phyloP scores from a whole-genome alignment of 2,113 vertebrate genomes.

The Eptatretus burgeri region DNA sequence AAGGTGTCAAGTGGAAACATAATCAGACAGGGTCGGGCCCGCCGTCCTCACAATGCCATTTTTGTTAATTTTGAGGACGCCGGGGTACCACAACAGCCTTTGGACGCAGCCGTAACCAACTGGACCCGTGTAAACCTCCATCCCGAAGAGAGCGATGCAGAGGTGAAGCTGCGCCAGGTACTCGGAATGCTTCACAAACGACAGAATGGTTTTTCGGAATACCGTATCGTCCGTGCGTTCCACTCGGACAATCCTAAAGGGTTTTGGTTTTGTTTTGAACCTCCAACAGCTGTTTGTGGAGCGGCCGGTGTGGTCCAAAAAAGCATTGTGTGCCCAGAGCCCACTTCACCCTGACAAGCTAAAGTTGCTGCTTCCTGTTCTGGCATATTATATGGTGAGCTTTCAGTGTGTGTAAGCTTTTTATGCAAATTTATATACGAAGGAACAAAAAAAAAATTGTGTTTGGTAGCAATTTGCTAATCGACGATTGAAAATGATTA shows the following conservation, averaged over 20 bases:
- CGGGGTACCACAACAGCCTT: conserved; percentile 23
- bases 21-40: conserved; percentile 44
- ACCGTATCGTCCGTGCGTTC: too few relatives aligned
- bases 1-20: conserved; percentile 29
- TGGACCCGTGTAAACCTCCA: conserved; percentile 37
- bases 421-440: too few relatives aligned
- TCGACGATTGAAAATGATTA: too few relatives aligned
- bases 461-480: too few relatives aligned
- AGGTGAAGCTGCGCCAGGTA: conserved; percentile 35
- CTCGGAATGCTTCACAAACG: background rate
- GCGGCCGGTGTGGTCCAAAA: conserved; percentile 65
- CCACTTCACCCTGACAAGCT: conserved; percentile 70
- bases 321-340: conserved; percentile 56
- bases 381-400: conserved; percentile 85
- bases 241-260: too few relatives aligned
- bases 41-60: conserved; percentile 61
- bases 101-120: conserved; percentile 37
- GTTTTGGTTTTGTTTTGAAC: background rate
- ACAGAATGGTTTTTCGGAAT: too few relatives aligned
- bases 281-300: conserved; percentile 37
- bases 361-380: conserved; percentile 43
- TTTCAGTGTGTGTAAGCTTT: background rate
- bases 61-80: conserved; percentile 49
- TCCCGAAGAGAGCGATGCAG: conserved; percentile 21
- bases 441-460: too few relatives aligned